Evolutionary conservation across 2,888 invertebrate species (phyloP).

Genomic region (Meloe dianella): DNA sequence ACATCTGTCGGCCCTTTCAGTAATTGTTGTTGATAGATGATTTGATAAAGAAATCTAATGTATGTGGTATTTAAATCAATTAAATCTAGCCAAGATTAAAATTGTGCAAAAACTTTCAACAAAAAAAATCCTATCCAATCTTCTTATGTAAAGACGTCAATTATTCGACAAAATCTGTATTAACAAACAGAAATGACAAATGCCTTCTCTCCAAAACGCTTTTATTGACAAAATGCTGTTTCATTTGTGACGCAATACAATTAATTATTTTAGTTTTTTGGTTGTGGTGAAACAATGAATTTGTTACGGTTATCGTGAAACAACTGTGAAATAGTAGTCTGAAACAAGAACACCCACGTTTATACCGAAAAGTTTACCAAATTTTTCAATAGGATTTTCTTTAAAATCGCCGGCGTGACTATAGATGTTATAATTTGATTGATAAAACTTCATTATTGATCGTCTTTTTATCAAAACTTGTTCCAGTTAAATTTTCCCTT

Average conservation of each 20-base stretch:
- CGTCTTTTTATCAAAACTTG: slow-evolving; percentile 24
- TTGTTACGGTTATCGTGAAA: slow-evolving; percentile 45
- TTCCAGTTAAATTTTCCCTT: slow-evolving; percentile 27
- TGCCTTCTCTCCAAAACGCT: too few species aligned
- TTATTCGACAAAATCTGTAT: not conserved
- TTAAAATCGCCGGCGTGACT: slow-evolving; percentile 49
- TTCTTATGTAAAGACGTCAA: not conserved
- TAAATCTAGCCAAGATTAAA: not conserved
- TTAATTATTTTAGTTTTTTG: slow-evolving; percentile 8
- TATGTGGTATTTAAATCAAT: slow-evolving; percentile 3
- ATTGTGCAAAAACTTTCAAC: not conserved
- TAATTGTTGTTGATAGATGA: slow-evolving; percentile 8
- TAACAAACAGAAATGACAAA: not conserved
- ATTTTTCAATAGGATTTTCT: slow-evolving; percentile 34
- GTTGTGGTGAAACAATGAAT: slow-evolving; percentile 41
- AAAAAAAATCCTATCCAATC: not conserved
- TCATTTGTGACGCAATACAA: slow-evolving; percentile 21
- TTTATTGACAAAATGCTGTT: slow-evolving; percentile 21
- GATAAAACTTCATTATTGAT: slow-evolving; percentile 32
- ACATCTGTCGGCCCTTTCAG: slow-evolving; percentile 19
- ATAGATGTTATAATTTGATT: slow-evolving; percentile 37
- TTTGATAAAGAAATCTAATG: slow-evolving; percentile 3
- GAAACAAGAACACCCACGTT: slow-evolving; percentile 47
- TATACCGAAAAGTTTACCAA: not conserved
- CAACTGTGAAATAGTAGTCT: slow-evolving; percentile 49